phyloP scores from a whole-genome alignment of 2,888 invertebrate species.

The Pycnomerus fuliginosus region DNA sequence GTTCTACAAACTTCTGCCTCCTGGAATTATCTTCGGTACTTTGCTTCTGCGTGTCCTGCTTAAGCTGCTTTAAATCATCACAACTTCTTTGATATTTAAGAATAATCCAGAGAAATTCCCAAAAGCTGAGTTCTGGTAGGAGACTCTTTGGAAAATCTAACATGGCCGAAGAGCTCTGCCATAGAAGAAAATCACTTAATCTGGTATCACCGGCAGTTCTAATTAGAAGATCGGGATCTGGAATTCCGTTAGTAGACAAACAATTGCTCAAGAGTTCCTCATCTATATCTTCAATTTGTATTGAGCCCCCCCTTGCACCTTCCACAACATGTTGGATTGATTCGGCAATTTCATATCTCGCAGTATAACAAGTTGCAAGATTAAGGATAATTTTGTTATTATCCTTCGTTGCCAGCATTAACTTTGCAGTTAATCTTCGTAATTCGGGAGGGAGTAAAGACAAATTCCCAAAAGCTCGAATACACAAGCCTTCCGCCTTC shows the following conservation, averaged over 20 bases:
- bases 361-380: conserved; percentile 82
- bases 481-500: conserved; percentile 78
- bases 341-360: conserved; percentile 80
- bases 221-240: conserved; percentile 84
- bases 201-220: conserved; percentile 93
- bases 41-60: conserved; percentile 8
- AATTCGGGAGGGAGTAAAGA: conserved; percentile 77
- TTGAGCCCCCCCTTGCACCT: conserved; percentile 66
- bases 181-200: conserved; percentile 73
- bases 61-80: conserved; percentile 32
- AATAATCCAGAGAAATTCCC: conserved; percentile 85
- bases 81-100: conserved; percentile 78
- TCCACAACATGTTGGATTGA: conserved; percentile 69
- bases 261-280: conserved; percentile 75
- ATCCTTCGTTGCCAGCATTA: conserved; percentile 75
- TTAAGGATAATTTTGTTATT: conserved; percentile 77
- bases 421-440: conserved; percentile 71
- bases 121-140: conserved; percentile 96
- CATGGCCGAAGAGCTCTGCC: conserved; percentile 87
- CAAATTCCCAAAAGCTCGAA: conserved; percentile 86
- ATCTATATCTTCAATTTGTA: conserved; percentile 72
- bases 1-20: conserved; percentile 52
- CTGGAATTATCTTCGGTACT: conserved; percentile 34
- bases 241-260: conserved; percentile 73
- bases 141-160: conserved; percentile 86